These are phyloP conservation scores for Drosophila diplacantha DNA, from an alignment of 2,888 invertebrate genomes.

Conservation along the genomic window DNA sequence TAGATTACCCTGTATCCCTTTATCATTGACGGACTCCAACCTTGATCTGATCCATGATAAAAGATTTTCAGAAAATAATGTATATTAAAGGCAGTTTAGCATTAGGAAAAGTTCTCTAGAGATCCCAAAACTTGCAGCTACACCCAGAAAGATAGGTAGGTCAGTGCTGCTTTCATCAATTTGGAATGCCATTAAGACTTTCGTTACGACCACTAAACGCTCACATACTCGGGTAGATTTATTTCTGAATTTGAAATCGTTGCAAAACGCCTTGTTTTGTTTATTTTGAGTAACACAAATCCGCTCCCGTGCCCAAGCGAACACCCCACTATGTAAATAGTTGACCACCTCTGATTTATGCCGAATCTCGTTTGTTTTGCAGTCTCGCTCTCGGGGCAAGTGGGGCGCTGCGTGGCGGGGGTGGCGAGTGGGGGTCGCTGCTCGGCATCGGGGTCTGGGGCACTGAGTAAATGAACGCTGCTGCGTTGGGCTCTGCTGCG, in stretches of 20 bases:
- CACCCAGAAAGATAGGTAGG: neutral
- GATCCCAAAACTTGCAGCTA: too few relatives aligned
- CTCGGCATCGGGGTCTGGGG: slow-evolving; percentile 39
- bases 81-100: too few relatives aligned
- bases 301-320: slow-evolving; percentile 23
- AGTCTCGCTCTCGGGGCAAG: slow-evolving; percentile 22
- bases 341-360: slow-evolving; percentile 46
- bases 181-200: slow-evolving; percentile 1
- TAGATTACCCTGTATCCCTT: too few relatives aligned
- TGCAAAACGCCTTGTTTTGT: slow-evolving; percentile 23
- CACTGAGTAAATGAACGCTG: slow-evolving; percentile 38
- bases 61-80: too few relatives aligned
- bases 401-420: slow-evolving; percentile 9
- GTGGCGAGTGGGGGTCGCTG: slow-evolving; percentile 26
- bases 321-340: slow-evolving; percentile 43
- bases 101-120: too few relatives aligned
- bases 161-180: slow-evolving; percentile 8
- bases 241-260: slow-evolving; percentile 24
- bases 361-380: slow-evolving; percentile 49
- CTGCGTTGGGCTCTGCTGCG: slow-evolving; percentile 13
- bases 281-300: slow-evolving; percentile 35
- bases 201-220: slow-evolving; percentile 14
- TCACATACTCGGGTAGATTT: slow-evolving; percentile 11
- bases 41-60: too few relatives aligned
- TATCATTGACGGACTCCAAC: too few relatives aligned